These are phyloP conservation scores for Ceuthmochares aereus DNA, from an alignment of 2,113 vertebrate species.

Conservation along the genomic window DNA sequence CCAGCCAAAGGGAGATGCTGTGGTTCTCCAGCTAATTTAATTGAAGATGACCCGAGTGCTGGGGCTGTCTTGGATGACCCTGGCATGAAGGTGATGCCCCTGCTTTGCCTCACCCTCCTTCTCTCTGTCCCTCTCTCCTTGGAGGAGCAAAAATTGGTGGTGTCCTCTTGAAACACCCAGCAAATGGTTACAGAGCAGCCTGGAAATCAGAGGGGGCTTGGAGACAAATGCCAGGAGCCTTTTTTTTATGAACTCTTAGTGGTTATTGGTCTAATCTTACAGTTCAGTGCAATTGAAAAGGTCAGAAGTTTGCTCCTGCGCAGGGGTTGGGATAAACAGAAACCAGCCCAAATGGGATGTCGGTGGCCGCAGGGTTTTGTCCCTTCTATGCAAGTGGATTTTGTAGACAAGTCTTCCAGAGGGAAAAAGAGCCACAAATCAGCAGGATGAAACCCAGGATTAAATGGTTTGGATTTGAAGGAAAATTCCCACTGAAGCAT, in stretches of 20 bases:
- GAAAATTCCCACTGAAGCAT: not conserved
- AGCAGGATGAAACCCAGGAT: not conserved
- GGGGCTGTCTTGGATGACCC: not conserved
- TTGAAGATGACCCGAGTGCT: not conserved
- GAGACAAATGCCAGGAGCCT: not conserved
- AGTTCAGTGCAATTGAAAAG: not conserved
- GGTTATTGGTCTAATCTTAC: not conserved
- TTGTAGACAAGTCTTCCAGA: not conserved
- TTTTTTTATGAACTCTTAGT: not conserved
- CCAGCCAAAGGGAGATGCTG: not conserved
- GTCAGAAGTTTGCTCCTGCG: not conserved
- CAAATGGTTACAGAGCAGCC: not conserved
- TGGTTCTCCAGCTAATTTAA: not conserved
- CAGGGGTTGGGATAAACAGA: not conserved
- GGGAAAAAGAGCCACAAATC: not conserved
- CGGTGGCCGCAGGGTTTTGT: not conserved
- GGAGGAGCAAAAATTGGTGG: not conserved
- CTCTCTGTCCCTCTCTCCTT: fast-evolving
- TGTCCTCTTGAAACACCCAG: not conserved
- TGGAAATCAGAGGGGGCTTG: not conserved
- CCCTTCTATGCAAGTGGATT: not conserved
- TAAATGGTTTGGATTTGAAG: not conserved
- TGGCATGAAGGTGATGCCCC: fast-evolving
- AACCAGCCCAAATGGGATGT: not conserved
- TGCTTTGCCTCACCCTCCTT: not conserved